Evolutionary conservation across 92 coral and sea anemone species (phyloP), one percentile per base, ranked within the genome.

Genomic region (Siderastrea siderea): DNA sequence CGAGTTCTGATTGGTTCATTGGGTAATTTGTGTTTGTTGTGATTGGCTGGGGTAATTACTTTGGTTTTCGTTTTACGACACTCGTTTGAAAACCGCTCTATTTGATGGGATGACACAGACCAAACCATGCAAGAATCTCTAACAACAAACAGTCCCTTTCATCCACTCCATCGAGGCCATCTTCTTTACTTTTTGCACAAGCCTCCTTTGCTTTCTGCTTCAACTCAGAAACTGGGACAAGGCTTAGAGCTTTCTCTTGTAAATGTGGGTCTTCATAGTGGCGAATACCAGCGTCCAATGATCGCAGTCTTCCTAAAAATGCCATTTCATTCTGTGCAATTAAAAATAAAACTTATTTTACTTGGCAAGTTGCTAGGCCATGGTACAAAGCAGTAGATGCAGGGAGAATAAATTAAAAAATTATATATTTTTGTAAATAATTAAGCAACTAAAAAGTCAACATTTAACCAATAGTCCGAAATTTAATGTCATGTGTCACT

Each of bases 101-200:
- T 45, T 61, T 5, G 6, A 73, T 59, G 9, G 3, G 3, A n/a
- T 57, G 89, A 26, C 78, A 46, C 95, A 95, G 90, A 91, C 95
- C 96, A 93, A 94, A 98, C 99, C 99, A 98, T 26, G 93, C 80
- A 46, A 91, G 77, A 69, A 98, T 82, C 6, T 87, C 96, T 50
- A 94, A 80, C 70, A 98, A 75, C 64, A 98, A 89, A 63, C 98
- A 98, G 54, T 98, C 99, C 67, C 84, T 84, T 74, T 79, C 92
- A n/a, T 93, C 92, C 50, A 89, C 92, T 68, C 96, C 94, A 65
- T 87, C 88, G 13, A 70, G 90, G n/a, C 91, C 93, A 49, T 91
- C 77, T 62, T 93, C 93, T 49, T 80, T 85, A 53, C 94, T 94
- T 68, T 72, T 89, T 74, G 89, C 88, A 54, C 93, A 79, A 73